Conservation (phyloP, 1,140 invertebrate genomes). For the Ceratina calcarata region DNA sequence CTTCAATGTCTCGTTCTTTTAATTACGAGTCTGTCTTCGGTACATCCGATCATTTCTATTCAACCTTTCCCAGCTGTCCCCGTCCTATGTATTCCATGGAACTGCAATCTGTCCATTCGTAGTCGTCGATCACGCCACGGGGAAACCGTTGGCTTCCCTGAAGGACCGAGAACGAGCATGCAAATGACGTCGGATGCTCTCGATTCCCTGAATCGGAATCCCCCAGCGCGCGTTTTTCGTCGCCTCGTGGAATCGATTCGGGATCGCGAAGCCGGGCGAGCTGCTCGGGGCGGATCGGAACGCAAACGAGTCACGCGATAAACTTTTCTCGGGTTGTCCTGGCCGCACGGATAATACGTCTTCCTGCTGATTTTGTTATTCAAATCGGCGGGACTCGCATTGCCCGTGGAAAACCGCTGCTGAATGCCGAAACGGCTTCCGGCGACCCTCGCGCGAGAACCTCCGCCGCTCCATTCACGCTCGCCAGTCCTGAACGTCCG, state of each 20-base stretch:
- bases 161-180: neutral
- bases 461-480: conserved; percentile 50
- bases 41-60: neutral
- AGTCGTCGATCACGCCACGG: neutral
- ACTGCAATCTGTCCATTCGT: neutral
- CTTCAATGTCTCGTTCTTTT: too few relatives aligned
- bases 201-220: conserved; percentile 18
- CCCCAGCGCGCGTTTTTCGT: neutral
- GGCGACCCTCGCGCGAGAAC: conserved; percentile 13
- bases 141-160: neutral
- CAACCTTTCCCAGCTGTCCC: neutral
- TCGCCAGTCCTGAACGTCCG: conserved; percentile 39
- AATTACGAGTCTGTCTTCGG: neutral
- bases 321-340: conserved; percentile 43
- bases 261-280: neutral
- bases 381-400: conserved; percentile 60
- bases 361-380: conserved; percentile 74
- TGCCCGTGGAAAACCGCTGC: conserved; percentile 55
- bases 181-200: neutral
- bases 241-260: conserved; percentile 11
- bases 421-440: conserved; percentile 57
- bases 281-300: conserved; percentile 57
- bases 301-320: conserved; percentile 64
- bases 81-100: neutral
- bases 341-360: conserved; percentile 55